phyloP scores from a whole-genome alignment of 1,140 invertebrate species.

The Leptinotarsa undecemlineata region DNA sequence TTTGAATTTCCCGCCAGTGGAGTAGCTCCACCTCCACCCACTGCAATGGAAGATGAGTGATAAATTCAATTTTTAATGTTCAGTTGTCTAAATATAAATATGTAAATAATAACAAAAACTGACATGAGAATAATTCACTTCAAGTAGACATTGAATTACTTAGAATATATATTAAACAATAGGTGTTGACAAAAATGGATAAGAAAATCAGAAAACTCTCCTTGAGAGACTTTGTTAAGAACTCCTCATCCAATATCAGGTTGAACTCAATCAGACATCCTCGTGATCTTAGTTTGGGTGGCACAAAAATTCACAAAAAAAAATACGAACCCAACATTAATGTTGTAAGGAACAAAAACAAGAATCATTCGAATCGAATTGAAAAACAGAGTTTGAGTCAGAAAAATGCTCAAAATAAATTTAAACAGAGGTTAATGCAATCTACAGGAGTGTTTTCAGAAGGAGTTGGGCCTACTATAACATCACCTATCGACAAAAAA shows the following conservation, averaged over 20 bases:
- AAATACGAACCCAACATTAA: conserved; percentile 24
- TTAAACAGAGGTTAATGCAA: conserved; percentile 10
- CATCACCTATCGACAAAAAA: background rate
- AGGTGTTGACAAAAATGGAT: background rate
- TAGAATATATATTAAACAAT: background rate
- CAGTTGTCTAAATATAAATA: no score
- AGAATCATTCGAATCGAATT: background rate
- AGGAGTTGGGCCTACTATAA: background rate
- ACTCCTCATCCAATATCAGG: background rate
- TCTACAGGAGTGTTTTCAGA: conserved; percentile 25
- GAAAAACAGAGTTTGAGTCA: background rate
- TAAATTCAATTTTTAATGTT: background rate
- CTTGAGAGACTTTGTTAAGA: conserved; percentile 18
- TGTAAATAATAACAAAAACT: conserved; percentile 4
- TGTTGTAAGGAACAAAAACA: conserved; percentile 20
- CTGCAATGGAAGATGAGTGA: no score
- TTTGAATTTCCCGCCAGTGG: no score
- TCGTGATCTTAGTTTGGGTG: conserved; percentile 23
- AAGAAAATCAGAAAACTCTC: conserved; percentile 4
- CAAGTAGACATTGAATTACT: background rate
- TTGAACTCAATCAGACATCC: conserved; percentile 17
- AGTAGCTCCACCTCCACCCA: no score
- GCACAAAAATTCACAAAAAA: conserved; percentile 20
- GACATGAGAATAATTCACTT: background rate
- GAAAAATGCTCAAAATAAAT: background rate